These are phyloP conservation scores for Netelia virgata DNA, from an alignment of 2,888 invertebrate genomes.

Conservation along the genomic window DNA sequence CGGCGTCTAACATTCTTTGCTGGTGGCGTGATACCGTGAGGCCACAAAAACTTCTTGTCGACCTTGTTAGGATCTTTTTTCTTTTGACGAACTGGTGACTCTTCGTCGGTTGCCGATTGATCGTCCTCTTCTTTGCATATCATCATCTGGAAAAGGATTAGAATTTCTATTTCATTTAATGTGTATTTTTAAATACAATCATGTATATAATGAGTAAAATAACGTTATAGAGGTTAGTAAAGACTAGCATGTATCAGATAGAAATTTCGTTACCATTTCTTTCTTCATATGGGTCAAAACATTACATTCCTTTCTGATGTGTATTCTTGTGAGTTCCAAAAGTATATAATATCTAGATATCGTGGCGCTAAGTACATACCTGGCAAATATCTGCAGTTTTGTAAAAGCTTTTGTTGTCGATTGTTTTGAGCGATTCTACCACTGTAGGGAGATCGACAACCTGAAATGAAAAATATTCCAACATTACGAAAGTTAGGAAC, in stretches of 20 bases:
- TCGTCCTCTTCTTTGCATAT: slow-evolving; percentile 96
- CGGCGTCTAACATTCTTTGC: slow-evolving; percentile 97
- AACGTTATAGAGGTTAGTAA: neutral
- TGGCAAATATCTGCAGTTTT: slow-evolving; percentile 99
- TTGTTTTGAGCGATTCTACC: slow-evolving; percentile 97
- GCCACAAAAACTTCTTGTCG: slow-evolving; percentile 97
- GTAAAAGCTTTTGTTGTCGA: slow-evolving; percentile 98
- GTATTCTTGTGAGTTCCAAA: neutral
- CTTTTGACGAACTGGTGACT: slow-evolving; percentile 91
- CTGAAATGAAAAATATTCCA: slow-evolving; percentile 80
- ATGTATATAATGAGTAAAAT: neutral
- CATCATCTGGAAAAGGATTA: slow-evolving; percentile 87
- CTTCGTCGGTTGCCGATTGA: slow-evolving; percentile 90
- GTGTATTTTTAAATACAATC: neutral
- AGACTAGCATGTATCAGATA: too few relatives aligned
- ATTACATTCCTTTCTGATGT: too few relatives aligned
- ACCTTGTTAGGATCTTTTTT: slow-evolving; percentile 94
- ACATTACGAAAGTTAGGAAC: neutral
- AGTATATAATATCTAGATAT: neutral
- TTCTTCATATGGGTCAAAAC: neutral
- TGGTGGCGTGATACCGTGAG: slow-evolving; percentile 98
- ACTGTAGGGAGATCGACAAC: slow-evolving; percentile 96
- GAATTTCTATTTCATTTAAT: too few relatives aligned
- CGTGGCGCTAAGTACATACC: slow-evolving; percentile 82
- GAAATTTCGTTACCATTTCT: neutral